Evolutionary conservation across 1,140 invertebrate species (phyloP).

Genomic region (Caenorhabditis briggsae): DNA sequence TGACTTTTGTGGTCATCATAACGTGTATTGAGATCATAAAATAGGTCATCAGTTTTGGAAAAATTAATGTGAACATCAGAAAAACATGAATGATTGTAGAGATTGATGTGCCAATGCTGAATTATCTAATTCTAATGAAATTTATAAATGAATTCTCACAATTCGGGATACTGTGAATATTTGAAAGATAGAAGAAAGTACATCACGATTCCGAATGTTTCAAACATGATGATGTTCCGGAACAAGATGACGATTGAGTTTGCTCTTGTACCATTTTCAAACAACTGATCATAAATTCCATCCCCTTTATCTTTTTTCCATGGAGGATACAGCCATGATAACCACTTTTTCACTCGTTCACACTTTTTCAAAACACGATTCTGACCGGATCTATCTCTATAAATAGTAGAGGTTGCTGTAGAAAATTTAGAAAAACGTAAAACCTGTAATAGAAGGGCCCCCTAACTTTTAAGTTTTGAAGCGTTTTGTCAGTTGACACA

Average conservation of each 20-base stretch:
- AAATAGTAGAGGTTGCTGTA: background rate
- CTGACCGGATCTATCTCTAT: conserved; percentile 40
- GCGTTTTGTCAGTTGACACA: too few relatives aligned
- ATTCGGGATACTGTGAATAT: conserved; percentile 40
- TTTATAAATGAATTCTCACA: background rate
- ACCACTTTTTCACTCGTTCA: background rate
- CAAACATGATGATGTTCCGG: conserved; percentile 35
- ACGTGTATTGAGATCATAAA: conserved; percentile 53
- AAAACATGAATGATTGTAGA: conserved; percentile 35
- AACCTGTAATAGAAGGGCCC: too few relatives aligned
- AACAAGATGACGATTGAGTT: conserved; percentile 16
- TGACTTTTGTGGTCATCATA: conserved; percentile 52
- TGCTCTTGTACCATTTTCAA: conserved; percentile 33
- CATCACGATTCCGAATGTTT: conserved; percentile 48
- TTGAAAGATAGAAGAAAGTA: conserved; percentile 49
- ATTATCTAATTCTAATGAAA: background rate
- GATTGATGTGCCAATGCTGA: conserved; percentile 17
- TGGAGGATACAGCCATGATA: conserved; percentile 19
- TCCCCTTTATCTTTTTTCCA: conserved; percentile 6
- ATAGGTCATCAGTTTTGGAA: conserved; percentile 55
- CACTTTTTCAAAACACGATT: conserved; percentile 9
- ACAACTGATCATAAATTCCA: conserved; percentile 43
- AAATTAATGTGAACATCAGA: conserved; percentile 41
- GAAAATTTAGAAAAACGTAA: too few relatives aligned
- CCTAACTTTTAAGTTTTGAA: too few relatives aligned